Percentiles rank a stretch among this genome's conserved stretches.
phyloP scores from a whole-genome alignment of 2,888 invertebrate genomes.

The Sturmia bella region DNA sequence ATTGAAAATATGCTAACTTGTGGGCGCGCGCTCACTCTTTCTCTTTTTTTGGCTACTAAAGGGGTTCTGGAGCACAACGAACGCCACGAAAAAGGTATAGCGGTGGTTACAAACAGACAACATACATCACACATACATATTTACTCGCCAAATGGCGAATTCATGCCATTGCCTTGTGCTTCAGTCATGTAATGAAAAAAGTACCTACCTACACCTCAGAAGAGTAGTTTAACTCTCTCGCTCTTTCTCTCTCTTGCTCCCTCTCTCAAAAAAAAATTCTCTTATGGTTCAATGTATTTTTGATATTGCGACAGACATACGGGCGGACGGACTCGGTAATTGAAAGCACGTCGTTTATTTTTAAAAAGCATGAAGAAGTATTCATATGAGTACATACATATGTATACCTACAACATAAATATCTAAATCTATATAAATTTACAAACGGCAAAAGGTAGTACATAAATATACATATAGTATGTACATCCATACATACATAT shows the following conservation, averaged over 20 bases:
- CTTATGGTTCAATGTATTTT: slow-evolving; percentile 58
- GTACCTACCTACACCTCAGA: slow-evolving; percentile 35
- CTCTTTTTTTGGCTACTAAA: slow-evolving; percentile 4
- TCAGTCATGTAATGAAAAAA: slow-evolving; percentile 78
- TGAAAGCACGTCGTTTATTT: slow-evolving; percentile 46
- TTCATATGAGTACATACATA: background rate
- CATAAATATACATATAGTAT: background rate
- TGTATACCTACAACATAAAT: background rate
- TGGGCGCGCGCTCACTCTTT: slow-evolving; percentile 76
- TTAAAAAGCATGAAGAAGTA: slow-evolving; percentile 3
- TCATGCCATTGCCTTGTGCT: slow-evolving; percentile 75
- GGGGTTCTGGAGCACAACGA: slow-evolving; percentile 26
- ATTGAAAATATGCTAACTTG: slow-evolving; percentile 81
- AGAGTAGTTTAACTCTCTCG: slow-evolving; percentile 33
- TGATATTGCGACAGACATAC: slow-evolving; percentile 37
- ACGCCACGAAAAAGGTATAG: slow-evolving; percentile 30
- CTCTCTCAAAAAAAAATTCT: slow-evolving; percentile 24
- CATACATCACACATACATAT: too few relatives aligned
- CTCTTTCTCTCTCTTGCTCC: slow-evolving; percentile 26
- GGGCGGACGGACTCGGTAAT: slow-evolving; percentile 34
- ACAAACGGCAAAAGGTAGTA: too few relatives aligned
- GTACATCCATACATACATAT: slow-evolving; percentile 8
- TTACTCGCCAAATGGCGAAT: slow-evolving; percentile 68
- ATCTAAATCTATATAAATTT: too few relatives aligned
- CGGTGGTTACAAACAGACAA: background rate